Conservation (phyloP, 2,797 vertebrate genomes). For the Zonotrichia albicollis region DNA sequence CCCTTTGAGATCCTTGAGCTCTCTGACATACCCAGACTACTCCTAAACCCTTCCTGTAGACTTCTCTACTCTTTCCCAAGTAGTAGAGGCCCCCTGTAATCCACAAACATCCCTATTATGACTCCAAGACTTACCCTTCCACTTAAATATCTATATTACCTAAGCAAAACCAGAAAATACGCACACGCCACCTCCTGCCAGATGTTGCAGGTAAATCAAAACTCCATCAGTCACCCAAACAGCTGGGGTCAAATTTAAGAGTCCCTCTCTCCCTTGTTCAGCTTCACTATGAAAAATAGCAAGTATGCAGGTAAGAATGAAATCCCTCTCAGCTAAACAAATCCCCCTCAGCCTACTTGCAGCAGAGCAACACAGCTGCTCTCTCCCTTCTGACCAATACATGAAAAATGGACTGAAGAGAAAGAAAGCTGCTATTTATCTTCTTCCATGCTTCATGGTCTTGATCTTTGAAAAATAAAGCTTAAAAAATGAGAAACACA, state of each 20-base stretch:
- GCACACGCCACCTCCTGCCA: accelerated
- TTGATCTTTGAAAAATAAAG: background rate
- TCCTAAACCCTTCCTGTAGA: background rate
- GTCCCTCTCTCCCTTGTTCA: background rate
- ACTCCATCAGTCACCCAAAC: background rate
- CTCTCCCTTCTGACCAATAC: background rate
- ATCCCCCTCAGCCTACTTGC: background rate
- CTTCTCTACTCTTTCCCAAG: background rate
- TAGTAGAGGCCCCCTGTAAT: background rate
- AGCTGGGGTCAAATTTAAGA: background rate
- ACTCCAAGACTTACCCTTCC: background rate
- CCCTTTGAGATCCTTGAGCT: background rate
- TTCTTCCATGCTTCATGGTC: background rate
- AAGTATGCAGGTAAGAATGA: background rate
- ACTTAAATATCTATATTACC: background rate
- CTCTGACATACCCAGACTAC: background rate
- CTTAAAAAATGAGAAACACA: background rate
- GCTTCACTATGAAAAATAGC: background rate
- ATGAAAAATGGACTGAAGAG: background rate
- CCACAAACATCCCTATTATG: background rate
- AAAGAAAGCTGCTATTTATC: background rate
- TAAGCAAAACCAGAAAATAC: background rate
- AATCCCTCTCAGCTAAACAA: background rate
- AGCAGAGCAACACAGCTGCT: background rate
- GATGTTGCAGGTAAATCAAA: background rate